A percentile compares a stretch with the other conserved stretches of the same genome.
Evolutionary conservation across 2,113 vertebrate species (phyloP).

Genomic region (Myiopsitta monachus): DNA sequence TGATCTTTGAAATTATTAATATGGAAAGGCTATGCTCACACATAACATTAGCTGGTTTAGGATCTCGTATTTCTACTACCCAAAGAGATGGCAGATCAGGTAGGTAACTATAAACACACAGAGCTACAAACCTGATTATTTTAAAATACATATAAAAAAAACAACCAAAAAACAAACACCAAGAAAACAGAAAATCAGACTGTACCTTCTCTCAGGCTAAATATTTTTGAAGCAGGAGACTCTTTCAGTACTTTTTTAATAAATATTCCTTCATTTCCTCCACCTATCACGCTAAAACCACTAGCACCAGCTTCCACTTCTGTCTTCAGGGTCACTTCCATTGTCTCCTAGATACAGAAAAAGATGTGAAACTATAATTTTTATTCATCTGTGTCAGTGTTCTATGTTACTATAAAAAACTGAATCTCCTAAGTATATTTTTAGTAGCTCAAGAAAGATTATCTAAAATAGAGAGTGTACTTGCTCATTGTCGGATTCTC

Average conservation of each 20-base stretch:
- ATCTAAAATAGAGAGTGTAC: background rate
- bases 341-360: conserved; percentile 50
- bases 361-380: background rate
- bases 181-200: background rate
- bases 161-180: background rate
- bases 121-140: background rate
- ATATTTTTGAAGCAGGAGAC: conserved; percentile 86
- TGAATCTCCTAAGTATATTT: background rate
- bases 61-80: background rate
- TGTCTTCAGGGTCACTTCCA: conserved; percentile 84
- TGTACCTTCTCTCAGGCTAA: conserved; percentile 90
- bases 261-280: conserved; percentile 88
- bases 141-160: background rate
- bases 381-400: background rate
- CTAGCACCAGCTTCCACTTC: conserved; percentile 84
- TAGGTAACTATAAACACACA: background rate
- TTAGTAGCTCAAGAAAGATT: background rate
- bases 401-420: background rate
- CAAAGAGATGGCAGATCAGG: background rate
- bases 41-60: background rate
- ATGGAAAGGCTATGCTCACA: background rate
- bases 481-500: background rate
- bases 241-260: conserved; percentile 88
- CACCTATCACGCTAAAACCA: conserved; percentile 88
- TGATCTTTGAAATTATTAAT: background rate